These are phyloP conservation scores for Sogatella furcifera DNA, from an alignment of 1,140 invertebrate species.

Conservation along the genomic window DNA sequence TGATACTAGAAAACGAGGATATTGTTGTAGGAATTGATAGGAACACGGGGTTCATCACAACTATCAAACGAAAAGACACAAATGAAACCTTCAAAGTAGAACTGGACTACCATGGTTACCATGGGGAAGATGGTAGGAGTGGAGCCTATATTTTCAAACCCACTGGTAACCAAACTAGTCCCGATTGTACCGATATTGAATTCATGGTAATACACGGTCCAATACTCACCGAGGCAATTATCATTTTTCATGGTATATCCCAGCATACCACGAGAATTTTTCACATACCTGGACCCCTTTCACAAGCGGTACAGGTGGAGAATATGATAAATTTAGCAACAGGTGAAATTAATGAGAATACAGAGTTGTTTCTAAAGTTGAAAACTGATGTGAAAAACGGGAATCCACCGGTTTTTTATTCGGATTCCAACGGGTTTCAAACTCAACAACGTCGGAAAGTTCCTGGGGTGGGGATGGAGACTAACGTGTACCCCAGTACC, in stretches of 20 bases:
- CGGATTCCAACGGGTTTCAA: conserved; percentile 63
- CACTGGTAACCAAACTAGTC: too few relatives aligned
- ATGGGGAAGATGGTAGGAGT: conserved; percentile 46
- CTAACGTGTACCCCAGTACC: conserved; percentile 13
- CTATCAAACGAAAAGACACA: background rate
- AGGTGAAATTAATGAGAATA: conserved; percentile 73
- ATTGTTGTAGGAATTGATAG: too few relatives aligned
- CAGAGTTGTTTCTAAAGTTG: conserved; percentile 86
- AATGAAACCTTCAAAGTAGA: background rate
- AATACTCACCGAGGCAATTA: conserved; percentile 68
- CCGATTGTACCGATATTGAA: conserved; percentile 30
- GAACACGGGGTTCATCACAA: too few relatives aligned
- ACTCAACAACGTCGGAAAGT: background rate
- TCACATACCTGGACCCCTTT: conserved; percentile 50
- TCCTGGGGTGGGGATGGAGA: background rate
- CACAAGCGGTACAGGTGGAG: conserved; percentile 62
- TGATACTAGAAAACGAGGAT: too few relatives aligned
- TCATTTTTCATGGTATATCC: conserved; percentile 65
- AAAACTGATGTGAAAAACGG: conserved; percentile 73
- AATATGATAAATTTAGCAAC: conserved; percentile 71
- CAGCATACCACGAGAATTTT: conserved; percentile 68
- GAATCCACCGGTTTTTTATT: conserved; percentile 74
- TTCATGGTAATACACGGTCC: conserved; percentile 72
- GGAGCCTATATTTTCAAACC: conserved; percentile 96
- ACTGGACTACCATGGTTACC: background rate